Base-by-base conservation (phyloP, 2,113 vertebrate genomes). In the Edolisoma coerulescens region DNA sequence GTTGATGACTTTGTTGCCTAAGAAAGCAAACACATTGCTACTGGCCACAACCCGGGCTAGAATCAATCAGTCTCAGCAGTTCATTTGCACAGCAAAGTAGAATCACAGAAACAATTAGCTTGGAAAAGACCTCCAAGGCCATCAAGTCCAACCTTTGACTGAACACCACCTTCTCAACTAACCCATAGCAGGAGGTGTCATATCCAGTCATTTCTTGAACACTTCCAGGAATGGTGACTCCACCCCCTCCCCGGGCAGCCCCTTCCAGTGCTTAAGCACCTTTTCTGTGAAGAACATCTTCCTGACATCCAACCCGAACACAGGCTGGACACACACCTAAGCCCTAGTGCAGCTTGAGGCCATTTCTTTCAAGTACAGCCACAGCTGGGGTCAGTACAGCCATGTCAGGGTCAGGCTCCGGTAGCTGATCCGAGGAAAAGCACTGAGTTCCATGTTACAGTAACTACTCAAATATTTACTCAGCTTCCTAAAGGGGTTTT, bases 401-500 rank as follows among this genome's bases (percentile, higher is more conserved):
- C 16, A 3, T 9, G 63, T 10, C 70, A 61, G 42, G 61, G 52
- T 83, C 70, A 79, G 80, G 32, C 68, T 80, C 24, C 12, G 0
- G 88, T 67, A 92, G 88, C 59, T 0, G 0, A 54, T 42, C 50
- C 3, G 1, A 77, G 26, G 59, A 77, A 77, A 94, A 56, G 33
- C 59, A 63, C 0, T 0, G 35, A 24, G 23, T 39, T 94, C 73
- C 44, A 78, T 0, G 0, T 75, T 86, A 91, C 60, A 71, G 35
- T 42, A 91, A 93, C 80, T 89, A 59, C 47, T 90, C 86, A 84
- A 96, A 91, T 87, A 89, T 93, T 95, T 91, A 90, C 44, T 84
- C 44, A 64, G 20, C 68, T 81, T 91, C 80, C 73, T 94, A 74
- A 92, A 81, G 47, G 13, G 6, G 14, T 87, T 96, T 93, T 90